These are phyloP conservation scores for Hoplias malabaricus DNA, from an alignment of 2,113 vertebrate genomes.

Conservation along the genomic window DNA sequence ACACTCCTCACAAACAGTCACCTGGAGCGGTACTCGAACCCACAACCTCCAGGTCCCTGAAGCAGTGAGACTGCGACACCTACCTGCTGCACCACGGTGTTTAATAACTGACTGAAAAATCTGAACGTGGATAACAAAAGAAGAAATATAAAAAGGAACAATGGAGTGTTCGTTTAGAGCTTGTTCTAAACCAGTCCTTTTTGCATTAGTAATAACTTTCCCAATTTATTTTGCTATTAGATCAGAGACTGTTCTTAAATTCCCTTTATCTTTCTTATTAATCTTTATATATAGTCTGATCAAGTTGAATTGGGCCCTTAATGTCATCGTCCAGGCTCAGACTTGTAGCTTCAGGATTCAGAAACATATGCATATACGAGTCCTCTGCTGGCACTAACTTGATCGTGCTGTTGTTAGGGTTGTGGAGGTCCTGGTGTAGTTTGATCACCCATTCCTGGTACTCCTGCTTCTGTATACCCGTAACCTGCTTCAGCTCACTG, in stretches of 20 bases:
- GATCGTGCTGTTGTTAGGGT: slow-evolving; percentile 89
- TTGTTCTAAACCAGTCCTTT: no score
- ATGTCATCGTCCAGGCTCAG: neutral
- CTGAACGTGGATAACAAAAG: neutral
- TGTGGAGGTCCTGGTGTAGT: slow-evolving; percentile 91
- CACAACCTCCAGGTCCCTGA: no score
- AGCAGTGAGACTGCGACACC: no score
- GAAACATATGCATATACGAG: neutral
- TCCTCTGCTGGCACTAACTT: slow-evolving; percentile 71
- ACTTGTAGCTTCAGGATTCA: neutral
- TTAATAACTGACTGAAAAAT: neutral
- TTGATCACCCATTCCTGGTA: slow-evolving; percentile 99
- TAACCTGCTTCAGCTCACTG: slow-evolving; percentile 91
- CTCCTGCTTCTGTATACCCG: slow-evolving; percentile 93
- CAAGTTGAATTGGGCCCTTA: neutral
- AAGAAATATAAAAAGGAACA: neutral
- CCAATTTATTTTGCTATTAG: no score
- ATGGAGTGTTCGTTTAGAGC: no score
- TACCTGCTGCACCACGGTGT: no score
- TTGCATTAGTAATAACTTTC: no score
- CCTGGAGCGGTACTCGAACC: no score
- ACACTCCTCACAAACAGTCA: no score
- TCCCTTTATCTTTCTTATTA: no score
- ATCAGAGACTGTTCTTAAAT: no score
- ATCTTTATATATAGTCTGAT: neutral